A percentile compares a stretch with the other conserved stretches of the same genome.
Evolutionary conservation across 2,113 vertebrate genomes (phyloP).

Genomic region (Paramisgurnus dabryanus): DNA sequence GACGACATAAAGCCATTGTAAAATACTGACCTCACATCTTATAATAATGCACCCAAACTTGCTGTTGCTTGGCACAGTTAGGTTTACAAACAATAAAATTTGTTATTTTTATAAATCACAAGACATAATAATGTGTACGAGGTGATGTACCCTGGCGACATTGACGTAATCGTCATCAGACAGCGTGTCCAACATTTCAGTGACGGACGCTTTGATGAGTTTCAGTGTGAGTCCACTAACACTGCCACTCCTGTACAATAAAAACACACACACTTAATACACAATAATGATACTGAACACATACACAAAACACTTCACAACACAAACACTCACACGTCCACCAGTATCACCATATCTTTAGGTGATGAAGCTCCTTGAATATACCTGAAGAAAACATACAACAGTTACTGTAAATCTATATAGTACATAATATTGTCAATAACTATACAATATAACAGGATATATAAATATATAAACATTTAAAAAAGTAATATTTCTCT

Average conservation of each 20-base stretch:
- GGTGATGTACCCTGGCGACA: conserved; percentile 71
- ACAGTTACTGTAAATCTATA: no score
- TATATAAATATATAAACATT: no score
- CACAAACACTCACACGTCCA: conserved; percentile 90
- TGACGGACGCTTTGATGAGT: conserved; percentile 97
- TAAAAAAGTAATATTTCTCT: no score
- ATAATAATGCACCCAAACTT: no score
- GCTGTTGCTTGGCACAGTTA: background rate
- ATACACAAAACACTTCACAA: background rate
- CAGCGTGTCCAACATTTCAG: conserved; percentile 96
- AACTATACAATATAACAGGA: no score
- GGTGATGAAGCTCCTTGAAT: conserved; percentile 97
- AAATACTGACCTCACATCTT: no score
- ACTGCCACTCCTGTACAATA: conserved; percentile 87
- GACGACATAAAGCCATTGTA: no score
- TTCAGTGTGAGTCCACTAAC: conserved; percentile 96
- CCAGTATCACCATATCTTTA: conserved; percentile 99
- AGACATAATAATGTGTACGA: background rate
- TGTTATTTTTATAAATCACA: no score
- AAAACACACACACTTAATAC: conserved; percentile 49
- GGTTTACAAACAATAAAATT: background rate
- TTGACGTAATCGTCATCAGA: conserved; percentile 85
- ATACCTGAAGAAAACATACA: conserved; percentile 78
- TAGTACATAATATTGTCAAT: no score
- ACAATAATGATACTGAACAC: background rate